phyloP scores from a whole-genome alignment of 2,888 invertebrate genomes.

The Stenotaenia linearis region DNA sequence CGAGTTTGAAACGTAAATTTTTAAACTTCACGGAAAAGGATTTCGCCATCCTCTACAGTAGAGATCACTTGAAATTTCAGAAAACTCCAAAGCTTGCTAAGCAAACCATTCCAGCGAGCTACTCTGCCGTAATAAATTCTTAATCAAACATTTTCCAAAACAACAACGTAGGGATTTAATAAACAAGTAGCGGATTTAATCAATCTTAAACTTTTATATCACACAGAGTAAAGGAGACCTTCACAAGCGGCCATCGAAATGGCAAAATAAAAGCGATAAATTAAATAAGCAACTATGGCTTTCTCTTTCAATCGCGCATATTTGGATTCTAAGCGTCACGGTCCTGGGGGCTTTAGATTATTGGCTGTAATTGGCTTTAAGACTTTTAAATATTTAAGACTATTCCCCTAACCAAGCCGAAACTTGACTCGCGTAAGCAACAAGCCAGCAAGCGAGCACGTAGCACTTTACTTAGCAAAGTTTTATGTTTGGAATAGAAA shows the following conservation, averaged over 20 bases:
- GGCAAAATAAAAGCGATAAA: no score
- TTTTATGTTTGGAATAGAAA: background rate
- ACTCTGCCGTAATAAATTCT: background rate
- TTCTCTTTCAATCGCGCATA: no score
- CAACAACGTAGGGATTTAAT: background rate
- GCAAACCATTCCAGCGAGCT: background rate
- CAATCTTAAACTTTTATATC: background rate
- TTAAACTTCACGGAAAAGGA: background rate
- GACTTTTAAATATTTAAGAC: background rate
- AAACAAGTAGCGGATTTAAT: background rate
- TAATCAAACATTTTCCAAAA: background rate
- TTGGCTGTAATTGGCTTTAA: background rate
- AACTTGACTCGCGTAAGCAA: background rate
- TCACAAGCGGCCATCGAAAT: no score
- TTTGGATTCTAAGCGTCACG: no score
- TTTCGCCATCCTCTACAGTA: background rate
- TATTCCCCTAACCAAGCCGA: background rate
- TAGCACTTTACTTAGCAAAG: no score
- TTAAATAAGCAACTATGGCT: no score
- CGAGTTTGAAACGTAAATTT: no score
- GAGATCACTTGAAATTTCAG: background rate
- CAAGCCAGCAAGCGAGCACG: background rate
- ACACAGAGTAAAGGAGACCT: background rate
- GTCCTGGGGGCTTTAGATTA: background rate
- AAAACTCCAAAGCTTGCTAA: background rate